Evolutionary conservation across 1,140 invertebrate genomes (phyloP).

Genomic region (Meloidogyne chitwoodi): DNA sequence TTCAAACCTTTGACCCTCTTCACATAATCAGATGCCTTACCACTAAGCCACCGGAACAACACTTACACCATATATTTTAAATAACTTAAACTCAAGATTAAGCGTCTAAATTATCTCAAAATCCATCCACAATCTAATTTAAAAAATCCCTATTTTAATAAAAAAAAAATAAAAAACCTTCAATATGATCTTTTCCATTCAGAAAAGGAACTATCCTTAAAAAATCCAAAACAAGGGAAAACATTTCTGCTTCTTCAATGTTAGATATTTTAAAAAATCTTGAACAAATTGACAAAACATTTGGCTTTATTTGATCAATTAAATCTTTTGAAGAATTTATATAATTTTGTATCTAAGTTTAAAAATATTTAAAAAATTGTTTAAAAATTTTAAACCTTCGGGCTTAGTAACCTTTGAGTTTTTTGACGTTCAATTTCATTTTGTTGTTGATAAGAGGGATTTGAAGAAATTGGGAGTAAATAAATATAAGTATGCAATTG

Average conservation of each 20-base stretch:
- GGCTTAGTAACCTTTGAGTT: not conserved
- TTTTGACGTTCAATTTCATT: not conserved
- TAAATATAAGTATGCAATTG: slow-evolving; percentile 40
- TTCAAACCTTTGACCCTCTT: not conserved
- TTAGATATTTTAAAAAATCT: slow-evolving; percentile 23
- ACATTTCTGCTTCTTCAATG: slow-evolving; percentile 32
- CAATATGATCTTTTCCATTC: slow-evolving; percentile 34
- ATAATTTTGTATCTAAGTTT: slow-evolving; percentile 12
- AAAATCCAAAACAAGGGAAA: slow-evolving; percentile 23
- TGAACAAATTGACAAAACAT: slow-evolving; percentile 25
- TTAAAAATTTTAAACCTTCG: not conserved
- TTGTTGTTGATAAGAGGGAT: not conserved
- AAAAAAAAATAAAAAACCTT: slow-evolving; percentile 24
- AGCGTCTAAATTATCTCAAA: no score
- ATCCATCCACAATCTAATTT: no score
- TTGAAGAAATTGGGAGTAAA: slow-evolving; percentile 30
- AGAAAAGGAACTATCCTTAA: slow-evolving; percentile 27
- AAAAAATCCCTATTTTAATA: no score
- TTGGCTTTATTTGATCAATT: slow-evolving; percentile 7
- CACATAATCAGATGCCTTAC: no score
- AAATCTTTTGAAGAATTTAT: slow-evolving; percentile 8
- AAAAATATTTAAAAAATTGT: not conserved
- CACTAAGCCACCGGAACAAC: no score
- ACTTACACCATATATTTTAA: not conserved
- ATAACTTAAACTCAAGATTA: no score